Conservation (phyloP, 2,888 invertebrate genomes). For the Tetranychus piercei region DNA sequence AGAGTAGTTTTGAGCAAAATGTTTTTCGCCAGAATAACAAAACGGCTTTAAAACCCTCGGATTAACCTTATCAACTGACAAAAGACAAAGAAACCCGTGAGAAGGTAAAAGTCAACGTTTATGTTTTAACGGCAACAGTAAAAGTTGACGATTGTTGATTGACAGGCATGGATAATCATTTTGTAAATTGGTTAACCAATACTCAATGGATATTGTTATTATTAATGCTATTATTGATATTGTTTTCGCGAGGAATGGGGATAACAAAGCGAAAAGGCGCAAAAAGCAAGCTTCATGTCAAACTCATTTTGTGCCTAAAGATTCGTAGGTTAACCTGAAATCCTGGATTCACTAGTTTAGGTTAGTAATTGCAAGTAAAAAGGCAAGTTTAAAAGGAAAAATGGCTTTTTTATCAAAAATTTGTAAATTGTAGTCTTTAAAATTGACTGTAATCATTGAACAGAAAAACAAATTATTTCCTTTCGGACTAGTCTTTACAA, state of each 20-base stretch:
- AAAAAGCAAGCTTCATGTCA: not conserved
- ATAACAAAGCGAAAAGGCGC: not conserved
- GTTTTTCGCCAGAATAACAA: not conserved
- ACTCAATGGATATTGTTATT: not conserved
- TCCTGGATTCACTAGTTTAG: not conserved
- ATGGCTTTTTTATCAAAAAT: too few relatives aligned
- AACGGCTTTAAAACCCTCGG: not conserved
- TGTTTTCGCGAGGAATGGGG: not conserved
- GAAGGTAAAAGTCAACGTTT: not conserved
- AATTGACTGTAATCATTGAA: too few relatives aligned
- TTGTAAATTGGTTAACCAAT: not conserved
- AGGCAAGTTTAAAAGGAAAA: too few relatives aligned
- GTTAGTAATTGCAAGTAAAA: too few relatives aligned
- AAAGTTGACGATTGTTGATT: not conserved
- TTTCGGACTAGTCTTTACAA: too few relatives aligned
- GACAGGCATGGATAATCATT: conserved; percentile 9
- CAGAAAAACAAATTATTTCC: too few relatives aligned
- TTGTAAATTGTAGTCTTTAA: too few relatives aligned
- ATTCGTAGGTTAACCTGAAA: not conserved
- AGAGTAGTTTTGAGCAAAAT: not conserved
- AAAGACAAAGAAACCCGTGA: not conserved
- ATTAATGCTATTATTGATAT: not conserved
- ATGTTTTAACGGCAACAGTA: not conserved
- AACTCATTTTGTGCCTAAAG: not conserved
- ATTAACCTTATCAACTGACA: not conserved